Evolutionary conservation across 37 sponge, comb jelly and placozoan genomes (phyloP).

Genomic region (Chondrilla cf. caribensis): DNA sequence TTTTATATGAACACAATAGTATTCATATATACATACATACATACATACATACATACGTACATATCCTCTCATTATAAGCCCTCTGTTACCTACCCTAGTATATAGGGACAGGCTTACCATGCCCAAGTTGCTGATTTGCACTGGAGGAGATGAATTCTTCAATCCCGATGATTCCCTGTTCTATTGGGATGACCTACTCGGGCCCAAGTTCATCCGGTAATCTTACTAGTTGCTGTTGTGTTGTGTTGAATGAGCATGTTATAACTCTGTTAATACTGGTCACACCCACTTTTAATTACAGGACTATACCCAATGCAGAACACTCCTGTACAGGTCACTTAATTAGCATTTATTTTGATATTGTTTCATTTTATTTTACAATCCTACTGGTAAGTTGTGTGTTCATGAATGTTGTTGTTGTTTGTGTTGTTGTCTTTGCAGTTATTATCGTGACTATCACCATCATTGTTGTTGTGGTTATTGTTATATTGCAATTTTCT

Average conservation of each 20-base stretch:
- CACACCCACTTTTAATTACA: constrained; percentile 2
- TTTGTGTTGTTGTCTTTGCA: too few species aligned
- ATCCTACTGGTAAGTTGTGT: constrained; percentile 39
- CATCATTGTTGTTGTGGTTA: too few species aligned
- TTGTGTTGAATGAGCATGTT: neutral
- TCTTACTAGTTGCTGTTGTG: neutral
- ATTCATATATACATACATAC: too few species aligned
- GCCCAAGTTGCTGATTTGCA: constrained; percentile 74
- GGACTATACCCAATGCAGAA: constrained; percentile 87
- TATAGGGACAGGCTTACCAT: constrained; percentile 73
- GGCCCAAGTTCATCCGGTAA: constrained; percentile 74
- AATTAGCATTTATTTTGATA: constrained; percentile 34
- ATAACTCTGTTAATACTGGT: too few species aligned
- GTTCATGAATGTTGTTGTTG: neutral
- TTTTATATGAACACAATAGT: too few species aligned
- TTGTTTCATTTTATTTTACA: constrained; percentile 51
- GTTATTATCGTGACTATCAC: too few species aligned
- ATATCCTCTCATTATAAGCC: too few species aligned
- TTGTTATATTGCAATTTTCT: too few species aligned
- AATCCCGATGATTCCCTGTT: constrained; percentile 81
- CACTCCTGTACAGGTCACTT: constrained; percentile 70
- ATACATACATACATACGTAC: too few species aligned
- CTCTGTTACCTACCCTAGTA: constrained; percentile 24
- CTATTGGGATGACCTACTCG: constrained; percentile 69
- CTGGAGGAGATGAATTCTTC: constrained; percentile 93